These are phyloP conservation scores for Albula goreensis DNA, from an alignment of 2,113 vertebrate genomes.

Conservation along the genomic window DNA sequence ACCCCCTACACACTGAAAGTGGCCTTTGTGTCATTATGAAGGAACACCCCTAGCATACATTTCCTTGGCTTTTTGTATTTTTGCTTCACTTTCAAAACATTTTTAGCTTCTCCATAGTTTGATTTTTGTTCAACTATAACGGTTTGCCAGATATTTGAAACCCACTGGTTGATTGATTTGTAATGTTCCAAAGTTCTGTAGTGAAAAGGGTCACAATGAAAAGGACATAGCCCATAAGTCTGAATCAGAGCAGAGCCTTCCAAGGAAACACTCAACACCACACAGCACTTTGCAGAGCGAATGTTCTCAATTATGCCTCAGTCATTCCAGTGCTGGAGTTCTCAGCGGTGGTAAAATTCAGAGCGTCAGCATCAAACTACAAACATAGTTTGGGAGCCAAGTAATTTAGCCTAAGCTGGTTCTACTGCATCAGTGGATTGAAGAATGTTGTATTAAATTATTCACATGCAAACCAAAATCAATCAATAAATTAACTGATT, in stretches of 20 bases:
- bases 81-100: neutral
- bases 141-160: constrained; percentile 18
- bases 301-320: constrained; percentile 4
- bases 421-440: too few species aligned
- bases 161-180: neutral
- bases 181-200: constrained; percentile 13
- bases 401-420: too few species aligned
- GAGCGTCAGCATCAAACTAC: neutral
- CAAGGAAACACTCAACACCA: neutral
- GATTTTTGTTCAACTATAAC: constrained; percentile 6
- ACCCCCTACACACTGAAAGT: neutral
- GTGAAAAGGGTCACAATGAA: neutral
- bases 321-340: constrained; percentile 16
- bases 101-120: neutral
- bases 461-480: too few species aligned
- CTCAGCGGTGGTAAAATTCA: constrained; percentile 7
- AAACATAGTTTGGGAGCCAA: neutral
- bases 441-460: too few species aligned
- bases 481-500: too few species aligned
- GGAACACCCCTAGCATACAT: too few species aligned
- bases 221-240: constrained; percentile 15
- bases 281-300: neutral
- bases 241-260: constrained; percentile 11
- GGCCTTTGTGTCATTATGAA: too few species aligned
- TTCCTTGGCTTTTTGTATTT: neutral